These are phyloP conservation scores for Channa argus DNA, from an alignment of 2,113 vertebrate genomes.

Conservation along the genomic window DNA sequence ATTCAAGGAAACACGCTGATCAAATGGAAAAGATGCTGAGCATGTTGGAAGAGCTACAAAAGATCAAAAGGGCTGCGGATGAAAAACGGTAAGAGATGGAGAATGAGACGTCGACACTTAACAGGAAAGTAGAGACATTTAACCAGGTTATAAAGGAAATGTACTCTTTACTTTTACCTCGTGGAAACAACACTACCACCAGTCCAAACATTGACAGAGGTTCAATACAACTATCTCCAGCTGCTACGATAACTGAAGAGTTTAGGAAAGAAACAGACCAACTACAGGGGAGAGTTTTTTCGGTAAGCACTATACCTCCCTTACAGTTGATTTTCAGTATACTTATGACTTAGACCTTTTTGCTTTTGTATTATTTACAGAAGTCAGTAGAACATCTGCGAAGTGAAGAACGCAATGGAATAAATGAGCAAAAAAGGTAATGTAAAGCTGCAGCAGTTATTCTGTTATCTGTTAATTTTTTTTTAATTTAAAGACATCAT, in stretches of 20 bases:
- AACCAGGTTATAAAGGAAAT: conserved; percentile 79
- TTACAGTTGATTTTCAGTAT: background rate
- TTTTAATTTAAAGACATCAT: no score
- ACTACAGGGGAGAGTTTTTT: conserved; percentile 76
- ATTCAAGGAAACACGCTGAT: conserved; percentile 79
- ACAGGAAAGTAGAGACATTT: conserved; percentile 72
- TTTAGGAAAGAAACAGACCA: conserved; percentile 71
- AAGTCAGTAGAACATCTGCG: conserved; percentile 78
- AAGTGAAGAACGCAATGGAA: conserved; percentile 61
- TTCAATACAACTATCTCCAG: conserved; percentile 47
- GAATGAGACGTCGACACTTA: conserved; percentile 71
- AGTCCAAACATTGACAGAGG: conserved; percentile 8
- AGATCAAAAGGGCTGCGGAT: conserved; percentile 72
- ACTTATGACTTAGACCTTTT: background rate
- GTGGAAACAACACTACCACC: conserved; percentile 61
- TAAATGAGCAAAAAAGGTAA: conserved; percentile 83
- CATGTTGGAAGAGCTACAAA: conserved; percentile 82
- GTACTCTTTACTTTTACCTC: conserved; percentile 62
- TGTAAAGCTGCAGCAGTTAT: background rate
- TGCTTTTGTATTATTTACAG: background rate
- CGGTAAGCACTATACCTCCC: conserved; percentile 76
- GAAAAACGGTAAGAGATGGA: conserved; percentile 81
- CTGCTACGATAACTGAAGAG: conserved; percentile 70
- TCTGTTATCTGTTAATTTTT: background rate
- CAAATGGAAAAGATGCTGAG: conserved; percentile 81